Conservation (phyloP, 2,888 invertebrate species). For the Parnassius mnemosyne region DNA sequence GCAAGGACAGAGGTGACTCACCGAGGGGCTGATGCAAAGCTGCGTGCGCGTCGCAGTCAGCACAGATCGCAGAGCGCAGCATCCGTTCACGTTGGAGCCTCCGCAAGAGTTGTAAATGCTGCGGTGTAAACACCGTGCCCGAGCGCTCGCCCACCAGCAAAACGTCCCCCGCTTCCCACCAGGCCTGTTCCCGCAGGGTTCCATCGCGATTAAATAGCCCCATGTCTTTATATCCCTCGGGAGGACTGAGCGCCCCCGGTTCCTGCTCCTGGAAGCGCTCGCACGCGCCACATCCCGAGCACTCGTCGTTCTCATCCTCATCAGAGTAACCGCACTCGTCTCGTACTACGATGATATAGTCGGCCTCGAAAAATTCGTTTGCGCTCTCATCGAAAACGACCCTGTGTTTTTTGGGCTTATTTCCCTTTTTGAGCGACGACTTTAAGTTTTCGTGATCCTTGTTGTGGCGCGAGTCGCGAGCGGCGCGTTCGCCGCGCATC, state of each 20-base stretch:
- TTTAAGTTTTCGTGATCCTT: conserved; percentile 84
- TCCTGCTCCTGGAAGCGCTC: conserved; percentile 86
- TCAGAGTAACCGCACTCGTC: conserved; percentile 92
- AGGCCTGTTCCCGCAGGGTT: conserved; percentile 79
- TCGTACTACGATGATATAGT: conserved; percentile 93
- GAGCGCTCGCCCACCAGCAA: conserved; percentile 77
- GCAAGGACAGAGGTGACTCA: conserved; percentile 63
- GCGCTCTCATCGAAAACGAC: conserved; percentile 94
- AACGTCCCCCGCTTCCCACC: conserved; percentile 81
- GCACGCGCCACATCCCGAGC: conserved; percentile 79
- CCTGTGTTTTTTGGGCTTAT: conserved; percentile 86
- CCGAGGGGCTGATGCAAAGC: conserved; percentile 71
- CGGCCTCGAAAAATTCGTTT: conserved; percentile 95
- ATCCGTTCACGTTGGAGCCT: conserved; percentile 82
- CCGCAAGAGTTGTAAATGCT: conserved; percentile 83
- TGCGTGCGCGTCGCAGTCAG: conserved; percentile 74
- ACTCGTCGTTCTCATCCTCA: conserved; percentile 88
- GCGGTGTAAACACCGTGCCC: conserved; percentile 83
- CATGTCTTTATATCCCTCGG: conserved; percentile 94
- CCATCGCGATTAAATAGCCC: conserved; percentile 82
- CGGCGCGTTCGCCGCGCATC: conserved; percentile 77
- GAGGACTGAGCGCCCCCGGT: conserved; percentile 92
- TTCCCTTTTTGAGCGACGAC: conserved; percentile 88
- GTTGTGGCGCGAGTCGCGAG: conserved; percentile 79
- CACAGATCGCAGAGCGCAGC: conserved; percentile 78